Evolutionary conservation across 2,113 vertebrate species (phyloP).

Genomic region (Lophius piscatorius): DNA sequence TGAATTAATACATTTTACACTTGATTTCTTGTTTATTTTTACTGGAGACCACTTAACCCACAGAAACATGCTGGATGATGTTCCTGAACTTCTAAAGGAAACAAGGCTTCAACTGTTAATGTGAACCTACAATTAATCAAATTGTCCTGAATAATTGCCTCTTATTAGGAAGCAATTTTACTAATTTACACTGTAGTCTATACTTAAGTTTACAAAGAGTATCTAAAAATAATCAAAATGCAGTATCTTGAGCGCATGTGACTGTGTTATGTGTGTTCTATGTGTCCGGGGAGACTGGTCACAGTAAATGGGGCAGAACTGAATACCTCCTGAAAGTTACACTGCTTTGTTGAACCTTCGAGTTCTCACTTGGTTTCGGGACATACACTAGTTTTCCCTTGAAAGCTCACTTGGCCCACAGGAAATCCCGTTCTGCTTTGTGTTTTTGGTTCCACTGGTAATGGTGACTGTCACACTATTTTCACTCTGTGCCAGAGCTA

Average conservation of each 20-base stretch:
- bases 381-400: slow-evolving; percentile 34
- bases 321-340: slow-evolving; percentile 42
- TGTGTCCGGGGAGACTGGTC: slow-evolving; percentile 11
- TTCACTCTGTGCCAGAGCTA: slow-evolving; percentile 58
- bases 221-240: slow-evolving; percentile 33
- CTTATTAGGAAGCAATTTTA: slow-evolving; percentile 39
- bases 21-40: neutral
- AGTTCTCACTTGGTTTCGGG: slow-evolving; percentile 27
- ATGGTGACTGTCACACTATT: slow-evolving; percentile 71
- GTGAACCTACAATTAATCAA: slow-evolving; percentile 13
- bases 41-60: neutral
- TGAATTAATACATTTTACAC: neutral
- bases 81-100: slow-evolving; percentile 5
- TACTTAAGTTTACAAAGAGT: slow-evolving; percentile 2
- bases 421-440: slow-evolving; percentile 64
- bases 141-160: slow-evolving; percentile 33
- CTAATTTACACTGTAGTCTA: slow-evolving; percentile 16
- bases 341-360: slow-evolving; percentile 35
- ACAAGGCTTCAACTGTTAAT: neutral
- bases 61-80: neutral
- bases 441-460: slow-evolving; percentile 64
- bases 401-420: slow-evolving; percentile 33
- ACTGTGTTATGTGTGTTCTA: slow-evolving; percentile 17
- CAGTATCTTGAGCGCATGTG: slow-evolving; percentile 6
- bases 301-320: slow-evolving; percentile 49